Conservation (phyloP, 1,140 invertebrate species). For the Magallana gigas region DNA sequence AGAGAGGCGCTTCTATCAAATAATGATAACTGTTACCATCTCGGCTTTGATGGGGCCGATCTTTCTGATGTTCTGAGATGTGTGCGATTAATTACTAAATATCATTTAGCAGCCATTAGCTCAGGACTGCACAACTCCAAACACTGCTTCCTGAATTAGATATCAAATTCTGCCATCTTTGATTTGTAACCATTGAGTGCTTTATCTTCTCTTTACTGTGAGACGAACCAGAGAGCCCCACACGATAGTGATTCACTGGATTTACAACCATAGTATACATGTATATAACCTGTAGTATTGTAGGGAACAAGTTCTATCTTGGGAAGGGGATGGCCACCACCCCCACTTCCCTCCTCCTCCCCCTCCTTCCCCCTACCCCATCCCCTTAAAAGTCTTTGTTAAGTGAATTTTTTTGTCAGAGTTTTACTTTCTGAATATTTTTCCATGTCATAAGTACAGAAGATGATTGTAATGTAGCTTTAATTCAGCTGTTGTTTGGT, state of each 20-base stretch:
- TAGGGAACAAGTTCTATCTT: too few species aligned
- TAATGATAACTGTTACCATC: neutral
- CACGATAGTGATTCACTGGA: neutral
- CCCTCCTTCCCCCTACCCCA: too few species aligned
- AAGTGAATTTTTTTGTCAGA: too few species aligned
- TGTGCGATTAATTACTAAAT: conserved; percentile 35
- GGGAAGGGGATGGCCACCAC: too few species aligned
- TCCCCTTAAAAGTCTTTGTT: too few species aligned
- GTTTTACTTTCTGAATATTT: too few species aligned
- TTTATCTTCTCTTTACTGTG: neutral
- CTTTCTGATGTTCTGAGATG: neutral
- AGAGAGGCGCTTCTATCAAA: conserved; percentile 3
- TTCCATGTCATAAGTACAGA: too few species aligned
- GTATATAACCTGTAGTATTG: too few species aligned
- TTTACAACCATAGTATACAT: neutral
- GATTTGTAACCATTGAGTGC: neutral
- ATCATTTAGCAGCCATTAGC: conserved; percentile 35
- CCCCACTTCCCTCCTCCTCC: too few species aligned
- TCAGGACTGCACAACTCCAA: conserved; percentile 17
- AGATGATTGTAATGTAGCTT: too few species aligned
- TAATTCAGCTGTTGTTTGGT: too few species aligned
- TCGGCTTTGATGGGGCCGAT: conserved; percentile 13
- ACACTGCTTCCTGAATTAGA: neutral
- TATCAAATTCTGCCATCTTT: conserved; percentile 30
- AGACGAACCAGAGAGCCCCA: neutral